Evolutionary conservation across 2,797 vertebrate species (phyloP).

Genomic region (Tokudaia muenninki): DNA sequence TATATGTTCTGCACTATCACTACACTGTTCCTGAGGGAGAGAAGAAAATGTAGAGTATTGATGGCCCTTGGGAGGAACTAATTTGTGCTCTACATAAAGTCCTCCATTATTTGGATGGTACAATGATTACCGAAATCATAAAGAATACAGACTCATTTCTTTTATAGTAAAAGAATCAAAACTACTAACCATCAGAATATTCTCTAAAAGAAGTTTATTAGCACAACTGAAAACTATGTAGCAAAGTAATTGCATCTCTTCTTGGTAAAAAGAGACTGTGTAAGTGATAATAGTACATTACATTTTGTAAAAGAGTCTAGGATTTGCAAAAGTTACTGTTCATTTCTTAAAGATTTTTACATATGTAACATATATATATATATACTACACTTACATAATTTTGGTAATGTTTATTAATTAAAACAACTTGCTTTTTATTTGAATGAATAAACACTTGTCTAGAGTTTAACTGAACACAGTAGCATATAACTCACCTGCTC

Average conservation of each 20-base stretch:
- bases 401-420: conserved; percentile 54
- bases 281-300: background rate
- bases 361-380: background rate
- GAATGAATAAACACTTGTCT: conserved; percentile 39
- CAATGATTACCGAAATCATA: background rate
- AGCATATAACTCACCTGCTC: conserved; percentile 83
- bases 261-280: conserved; percentile 41
- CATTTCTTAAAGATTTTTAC: conserved; percentile 38
- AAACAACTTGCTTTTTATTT: background rate
- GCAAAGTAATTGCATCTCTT: conserved; percentile 28
- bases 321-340: conserved; percentile 25
- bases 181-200: conserved; percentile 9
- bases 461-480: conserved; percentile 19
- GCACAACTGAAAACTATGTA: conserved; percentile 17
- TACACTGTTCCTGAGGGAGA: background rate
- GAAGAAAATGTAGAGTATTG: background rate
- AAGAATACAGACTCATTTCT: background rate
- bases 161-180: conserved; percentile 37
- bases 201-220: background rate
- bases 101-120: background rate
- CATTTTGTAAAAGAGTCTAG: conserved; percentile 18
- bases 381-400: background rate
- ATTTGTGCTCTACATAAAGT: conserved; percentile 45
- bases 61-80: background rate
- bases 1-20: background rate